phyloP scores from a whole-genome alignment of 2,888 invertebrate genomes.

The Apodemia hepburni region DNA sequence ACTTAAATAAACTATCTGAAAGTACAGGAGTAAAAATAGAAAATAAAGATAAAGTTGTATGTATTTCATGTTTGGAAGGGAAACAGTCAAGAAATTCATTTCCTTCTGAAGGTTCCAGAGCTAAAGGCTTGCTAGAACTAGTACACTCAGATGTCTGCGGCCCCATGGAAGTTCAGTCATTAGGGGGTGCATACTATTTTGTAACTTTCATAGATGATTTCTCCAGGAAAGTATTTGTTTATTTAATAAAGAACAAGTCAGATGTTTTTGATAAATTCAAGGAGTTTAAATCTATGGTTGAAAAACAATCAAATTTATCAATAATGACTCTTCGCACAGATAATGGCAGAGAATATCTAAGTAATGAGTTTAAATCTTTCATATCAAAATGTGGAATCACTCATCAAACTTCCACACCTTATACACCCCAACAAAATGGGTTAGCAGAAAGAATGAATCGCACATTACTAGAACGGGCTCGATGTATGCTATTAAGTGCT shows the following conservation, averaged over 20 bases:
- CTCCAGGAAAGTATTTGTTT: slow-evolving; percentile 10
- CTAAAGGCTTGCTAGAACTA: not conserved
- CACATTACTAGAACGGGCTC: too few relatives aligned
- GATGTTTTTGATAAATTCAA: slow-evolving; percentile 5
- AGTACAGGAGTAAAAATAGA: slow-evolving; percentile 4
- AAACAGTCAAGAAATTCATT: slow-evolving; percentile 7
- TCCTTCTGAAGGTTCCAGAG: not conserved
- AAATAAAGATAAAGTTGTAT: not conserved
- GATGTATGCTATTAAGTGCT: too few relatives aligned
- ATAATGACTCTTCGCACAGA: not conserved
- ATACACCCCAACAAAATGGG: too few relatives aligned
- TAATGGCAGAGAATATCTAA: not conserved
- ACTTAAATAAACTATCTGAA: not conserved
- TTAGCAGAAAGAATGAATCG: too few relatives aligned
- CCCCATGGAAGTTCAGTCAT: slow-evolving; percentile 2
- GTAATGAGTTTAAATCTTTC: not conserved
- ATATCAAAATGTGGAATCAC: not conserved
- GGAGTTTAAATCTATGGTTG: not conserved
- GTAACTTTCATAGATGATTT: slow-evolving; percentile 12
- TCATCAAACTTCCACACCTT: not conserved
- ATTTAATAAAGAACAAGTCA: slow-evolving; percentile 4
- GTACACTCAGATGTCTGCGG: slow-evolving; percentile 16
- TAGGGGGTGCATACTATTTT: slow-evolving; percentile 1
- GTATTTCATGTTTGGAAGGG: not conserved
- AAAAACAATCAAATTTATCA: not conserved